Evolutionary conservation across 1,140 invertebrate species (phyloP).

Genomic region (Lithobius niger): DNA sequence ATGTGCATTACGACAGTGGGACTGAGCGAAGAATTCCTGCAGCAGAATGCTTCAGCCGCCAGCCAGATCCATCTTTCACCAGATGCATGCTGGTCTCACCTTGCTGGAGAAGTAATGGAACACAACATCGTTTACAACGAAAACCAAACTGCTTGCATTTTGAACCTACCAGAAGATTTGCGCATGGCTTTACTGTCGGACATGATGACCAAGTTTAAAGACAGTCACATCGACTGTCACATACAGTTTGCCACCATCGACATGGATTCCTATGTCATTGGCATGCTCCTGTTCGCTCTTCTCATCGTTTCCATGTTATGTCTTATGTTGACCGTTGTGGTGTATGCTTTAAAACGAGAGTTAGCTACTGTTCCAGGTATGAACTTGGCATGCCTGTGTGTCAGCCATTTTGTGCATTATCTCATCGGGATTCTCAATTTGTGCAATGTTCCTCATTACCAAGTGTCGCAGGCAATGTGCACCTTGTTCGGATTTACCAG

Average conservation of each 20-base stretch:
- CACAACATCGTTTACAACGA: neutral
- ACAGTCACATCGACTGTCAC: neutral
- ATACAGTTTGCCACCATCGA: neutral
- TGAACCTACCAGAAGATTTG: neutral
- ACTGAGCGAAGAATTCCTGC: no score
- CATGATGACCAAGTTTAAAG: neutral
- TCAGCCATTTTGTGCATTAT: slow-evolving; percentile 1
- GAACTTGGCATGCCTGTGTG: neutral
- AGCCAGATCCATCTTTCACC: no score
- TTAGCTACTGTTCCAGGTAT: neutral
- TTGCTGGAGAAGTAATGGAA: neutral
- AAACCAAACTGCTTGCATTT: neutral
- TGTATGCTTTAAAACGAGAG: neutral
- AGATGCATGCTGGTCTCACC: neutral
- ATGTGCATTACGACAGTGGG: no score
- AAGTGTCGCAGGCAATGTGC: neutral
- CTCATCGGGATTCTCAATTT: neutral
- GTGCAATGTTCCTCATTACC: neutral
- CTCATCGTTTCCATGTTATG: neutral
- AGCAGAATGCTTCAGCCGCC: no score
- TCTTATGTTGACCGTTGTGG: neutral
- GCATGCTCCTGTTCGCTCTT: neutral
- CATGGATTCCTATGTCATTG: neutral
- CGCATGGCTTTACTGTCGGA: neutral
- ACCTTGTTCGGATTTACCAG: slow-evolving; percentile 1